Evolutionary conservation across 2,113 vertebrate genomes (phyloP), one percentile per base, ranked within the genome.

Genomic region (Thinocorus orbignyianus): DNA sequence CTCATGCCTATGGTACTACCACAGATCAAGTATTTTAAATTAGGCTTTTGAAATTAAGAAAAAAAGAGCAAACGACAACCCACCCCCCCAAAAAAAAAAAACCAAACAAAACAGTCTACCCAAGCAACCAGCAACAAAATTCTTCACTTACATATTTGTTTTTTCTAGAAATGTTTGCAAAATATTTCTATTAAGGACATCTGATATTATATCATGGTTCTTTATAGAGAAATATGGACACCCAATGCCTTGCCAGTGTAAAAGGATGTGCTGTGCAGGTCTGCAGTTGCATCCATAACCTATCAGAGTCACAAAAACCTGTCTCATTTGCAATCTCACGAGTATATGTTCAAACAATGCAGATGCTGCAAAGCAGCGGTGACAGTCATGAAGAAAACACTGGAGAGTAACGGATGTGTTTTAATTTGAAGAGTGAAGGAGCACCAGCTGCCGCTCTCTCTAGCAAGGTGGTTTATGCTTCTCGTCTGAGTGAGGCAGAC

Each of bases 391-490:
- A 81, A 41, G 39, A 68, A 84, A 69, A 64, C 4, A 0, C 9
- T 48, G 46, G 33, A 62, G 19, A 39, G 15, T 48, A 16, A 46
- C 10, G 37, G 33, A 42, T 64, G 26, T 51, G 14, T 37, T 85
- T 42, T 57, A 35, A 42, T 30, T 10, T 66, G 25, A 42, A 81
- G 62, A 60, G 10, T 26, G 22, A 62, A 31, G 49, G 10, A 42
- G 10, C 22, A 65, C 4, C 0, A 0, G 28, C 62, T 28, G 17
- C 30, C 18, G 69, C 17, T 13, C 13, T 57, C 46, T 30, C 11
- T 3, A 30, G 28, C 30, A 79, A 79, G 37, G 22, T 1, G 3
- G 13, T 33, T 70, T 39, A 25, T 33, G 51, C 15, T 71, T 82
- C 46, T 31, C 15, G 74, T 65, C 42, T 37, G 26, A 49, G 30